Percentiles rank a stretch among this genome's conserved stretches.
Conservation (phyloP, 1,140 invertebrate species). For the Pararge aegeria region DNA sequence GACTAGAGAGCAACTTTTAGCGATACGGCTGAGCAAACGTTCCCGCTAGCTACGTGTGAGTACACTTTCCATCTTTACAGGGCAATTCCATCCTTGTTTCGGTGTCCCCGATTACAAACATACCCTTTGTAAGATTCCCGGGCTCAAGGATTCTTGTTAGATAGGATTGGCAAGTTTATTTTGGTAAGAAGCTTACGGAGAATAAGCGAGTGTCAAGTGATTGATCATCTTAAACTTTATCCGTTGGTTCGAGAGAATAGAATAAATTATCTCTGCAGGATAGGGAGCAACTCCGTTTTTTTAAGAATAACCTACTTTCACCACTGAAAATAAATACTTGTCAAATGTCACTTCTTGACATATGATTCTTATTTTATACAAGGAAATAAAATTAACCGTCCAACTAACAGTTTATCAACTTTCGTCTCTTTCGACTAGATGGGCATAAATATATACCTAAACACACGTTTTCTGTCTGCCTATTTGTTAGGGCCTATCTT, state of each 20-base stretch:
- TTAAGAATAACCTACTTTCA: too few relatives aligned
- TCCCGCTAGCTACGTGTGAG: slow-evolving; percentile 16
- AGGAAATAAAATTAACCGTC: too few relatives aligned
- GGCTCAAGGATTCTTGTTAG: slow-evolving; percentile 3
- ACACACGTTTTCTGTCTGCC: too few relatives aligned
- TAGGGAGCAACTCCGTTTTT: too few relatives aligned
- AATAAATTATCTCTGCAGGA: too few relatives aligned
- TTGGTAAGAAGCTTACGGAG: not conserved
- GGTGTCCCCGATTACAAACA: slow-evolving; percentile 9
- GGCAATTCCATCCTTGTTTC: slow-evolving; percentile 14
- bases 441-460: too few relatives aligned
- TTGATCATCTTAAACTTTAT: not conserved
- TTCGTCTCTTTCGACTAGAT: too few relatives aligned
- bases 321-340: too few relatives aligned
- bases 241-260: not conserved
- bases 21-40: slow-evolving; percentile 29
- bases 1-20: slow-evolving; percentile 32
- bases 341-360: too few relatives aligned
- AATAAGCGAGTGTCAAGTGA: not conserved
- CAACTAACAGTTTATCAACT: too few relatives aligned
- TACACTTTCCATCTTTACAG: slow-evolving; percentile 4
- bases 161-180: not conserved
- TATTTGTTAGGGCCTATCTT: too few relatives aligned
- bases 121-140: not conserved
- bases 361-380: too few relatives aligned